Conservation (phyloP, 1,140 invertebrate species). For the Heliconius eleuchia region DNA sequence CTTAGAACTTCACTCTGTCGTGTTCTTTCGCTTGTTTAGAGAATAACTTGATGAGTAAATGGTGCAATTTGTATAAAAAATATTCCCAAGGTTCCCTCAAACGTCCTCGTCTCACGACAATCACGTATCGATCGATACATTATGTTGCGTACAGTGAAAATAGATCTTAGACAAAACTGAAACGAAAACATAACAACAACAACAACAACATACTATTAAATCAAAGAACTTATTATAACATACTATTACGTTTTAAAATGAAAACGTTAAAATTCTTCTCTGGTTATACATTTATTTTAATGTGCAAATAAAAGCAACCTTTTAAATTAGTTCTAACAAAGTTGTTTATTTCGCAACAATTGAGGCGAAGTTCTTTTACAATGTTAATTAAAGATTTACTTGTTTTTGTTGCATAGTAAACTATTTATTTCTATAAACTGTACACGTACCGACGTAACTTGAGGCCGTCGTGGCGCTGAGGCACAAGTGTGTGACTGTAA, state of each 20-base stretch:
- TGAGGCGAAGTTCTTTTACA: not conserved
- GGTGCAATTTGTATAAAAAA: too few species aligned
- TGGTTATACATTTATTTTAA: not conserved
- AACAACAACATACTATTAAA: too few species aligned
- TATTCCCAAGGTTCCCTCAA: too few species aligned
- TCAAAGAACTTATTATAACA: too few species aligned
- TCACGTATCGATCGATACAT: not conserved
- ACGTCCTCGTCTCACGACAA: too few species aligned
- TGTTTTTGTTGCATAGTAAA: not conserved
- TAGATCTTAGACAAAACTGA: not conserved
- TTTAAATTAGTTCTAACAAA: conserved; percentile 5
- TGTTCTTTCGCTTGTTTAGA: too few species aligned
- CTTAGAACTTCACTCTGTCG: too few species aligned
- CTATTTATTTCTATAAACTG: not conserved
- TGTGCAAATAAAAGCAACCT: conserved; percentile 5
- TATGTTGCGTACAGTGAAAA: not conserved
- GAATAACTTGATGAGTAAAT: too few species aligned
- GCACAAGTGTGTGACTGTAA: too few species aligned
- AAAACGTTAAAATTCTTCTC: not conserved
- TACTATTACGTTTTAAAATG: too few species aligned
- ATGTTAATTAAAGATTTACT: not conserved
- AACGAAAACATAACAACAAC: not conserved
- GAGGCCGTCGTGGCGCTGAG: too few species aligned
- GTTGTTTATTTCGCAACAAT: not conserved
- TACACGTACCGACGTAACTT: too few species aligned